phyloP scores from a whole-genome alignment of 2,113 vertebrate species.

The Calypte anna region DNA sequence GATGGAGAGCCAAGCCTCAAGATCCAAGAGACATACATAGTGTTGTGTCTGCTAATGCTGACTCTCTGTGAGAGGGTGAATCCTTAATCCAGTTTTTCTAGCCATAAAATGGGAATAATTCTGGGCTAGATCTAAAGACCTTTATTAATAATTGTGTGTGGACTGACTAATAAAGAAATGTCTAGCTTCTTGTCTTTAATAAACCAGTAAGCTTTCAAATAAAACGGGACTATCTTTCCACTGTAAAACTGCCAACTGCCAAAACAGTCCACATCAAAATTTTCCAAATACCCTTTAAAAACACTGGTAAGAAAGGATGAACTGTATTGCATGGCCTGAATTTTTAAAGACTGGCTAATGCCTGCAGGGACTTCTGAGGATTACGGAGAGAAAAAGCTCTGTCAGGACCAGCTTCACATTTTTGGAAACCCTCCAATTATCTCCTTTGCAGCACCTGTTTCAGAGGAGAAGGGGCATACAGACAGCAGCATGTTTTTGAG shows the following conservation, averaged over 20 bases:
- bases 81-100: constrained; percentile 40
- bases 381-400: neutral
- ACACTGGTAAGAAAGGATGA: neutral
- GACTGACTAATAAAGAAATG: neutral
- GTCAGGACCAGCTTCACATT: neutral
- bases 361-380: constrained; percentile 3
- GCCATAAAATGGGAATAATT: neutral
- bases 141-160: neutral
- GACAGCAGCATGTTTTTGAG: neutral
- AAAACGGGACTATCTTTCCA: neutral
- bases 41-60: neutral
- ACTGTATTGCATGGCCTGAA: neutral
- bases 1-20: neutral
- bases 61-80: neutral
- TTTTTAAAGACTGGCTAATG: neutral
- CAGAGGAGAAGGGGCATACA: neutral
- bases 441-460: neutral
- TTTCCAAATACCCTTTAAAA: neutral
- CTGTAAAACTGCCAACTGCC: neutral
- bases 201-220: neutral
- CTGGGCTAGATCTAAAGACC: neutral
- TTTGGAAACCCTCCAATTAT: neutral
- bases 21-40: neutral
- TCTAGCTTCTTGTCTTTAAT: neutral
- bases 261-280: neutral